Conservation (phyloP, 1,140 invertebrate genomes). For the Meloidogyne exigua region DNA sequence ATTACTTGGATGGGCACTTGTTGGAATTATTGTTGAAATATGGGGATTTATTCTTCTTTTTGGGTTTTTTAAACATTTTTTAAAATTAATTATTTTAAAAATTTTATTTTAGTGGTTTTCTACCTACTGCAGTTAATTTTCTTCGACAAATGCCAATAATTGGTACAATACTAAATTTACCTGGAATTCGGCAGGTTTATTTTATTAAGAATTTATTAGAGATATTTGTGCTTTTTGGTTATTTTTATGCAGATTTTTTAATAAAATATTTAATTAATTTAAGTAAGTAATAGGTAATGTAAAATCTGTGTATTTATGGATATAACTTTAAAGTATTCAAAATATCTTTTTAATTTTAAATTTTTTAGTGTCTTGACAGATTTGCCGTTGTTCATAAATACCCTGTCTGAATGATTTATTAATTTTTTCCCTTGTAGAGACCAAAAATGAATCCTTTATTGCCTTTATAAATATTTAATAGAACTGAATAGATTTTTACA, state of each 20-base stretch:
- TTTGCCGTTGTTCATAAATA: slow-evolving; percentile 60
- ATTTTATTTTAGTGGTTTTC: slow-evolving; percentile 69
- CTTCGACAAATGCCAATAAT: slow-evolving; percentile 71
- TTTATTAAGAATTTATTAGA: background rate
- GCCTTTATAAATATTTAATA: background rate
- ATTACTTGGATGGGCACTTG: slow-evolving; percentile 87
- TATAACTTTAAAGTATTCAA: no score
- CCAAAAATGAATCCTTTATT: background rate
- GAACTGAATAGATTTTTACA: background rate
- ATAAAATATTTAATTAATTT: no score
- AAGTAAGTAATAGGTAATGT: no score
- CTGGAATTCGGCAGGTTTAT: slow-evolving; percentile 69
- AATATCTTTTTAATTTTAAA: slow-evolving; percentile 6
- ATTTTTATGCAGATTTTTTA: no score
- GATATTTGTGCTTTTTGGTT: no score
- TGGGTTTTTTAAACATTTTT: slow-evolving; percentile 64
- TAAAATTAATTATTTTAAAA: slow-evolving; percentile 40
- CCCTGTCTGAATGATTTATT: slow-evolving; percentile 47
- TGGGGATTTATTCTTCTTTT: slow-evolving; percentile 73
- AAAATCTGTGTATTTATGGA: no score
- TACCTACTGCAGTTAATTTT: slow-evolving; percentile 73
- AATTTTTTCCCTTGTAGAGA: background rate
- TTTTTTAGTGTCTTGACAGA: slow-evolving; percentile 57
- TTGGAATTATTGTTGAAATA: slow-evolving; percentile 92
- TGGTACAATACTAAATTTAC: slow-evolving; percentile 70